Evolutionary conservation across 1,140 invertebrate species (phyloP), one percentile per base, ranked within the genome.

Genomic region (Drosophila willistoni): DNA sequence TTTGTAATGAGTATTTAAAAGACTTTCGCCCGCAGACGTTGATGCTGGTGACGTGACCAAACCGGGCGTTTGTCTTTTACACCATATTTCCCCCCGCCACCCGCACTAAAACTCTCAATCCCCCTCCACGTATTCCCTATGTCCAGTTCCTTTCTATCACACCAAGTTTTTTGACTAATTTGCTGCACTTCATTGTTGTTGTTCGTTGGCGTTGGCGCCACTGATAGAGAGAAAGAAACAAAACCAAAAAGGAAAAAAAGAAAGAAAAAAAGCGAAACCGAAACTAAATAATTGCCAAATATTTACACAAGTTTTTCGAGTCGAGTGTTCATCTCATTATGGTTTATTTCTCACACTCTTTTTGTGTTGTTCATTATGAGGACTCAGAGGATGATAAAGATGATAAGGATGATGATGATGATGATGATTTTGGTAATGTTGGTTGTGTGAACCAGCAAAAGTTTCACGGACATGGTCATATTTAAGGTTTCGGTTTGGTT

Each of bases 271-370:
- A n/a, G 17, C 70, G 36, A 77, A 76, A 76, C 75, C 68, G 42
- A 85, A 85, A 80, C 83, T 80, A 89, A 81, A 87, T 87, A 87
- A 87, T 87, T 89, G 84, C 73, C 84, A 87, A 87, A 87, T 87
- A 87, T 87, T 87, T 87, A 77, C 42, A 59, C 39, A 83, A 80
- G 73, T 83, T 89, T 65, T 76, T 71, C 62, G 47, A 44, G 61
- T 22, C 68, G 68, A 67, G 71, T 71, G 85, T 80, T 79, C 73
- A 77, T 82, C 83, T 80, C 79, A 89, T 87, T 87, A 83, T 76
- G 80, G 60, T 80, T 89, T 77, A 13, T 72, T 51, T 22, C 44
- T 51, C 70, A 65, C 65, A 70, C 68, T 62, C 44, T 19, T 51
- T 22, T 47, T 22, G 17, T 22, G 17, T 4, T 51, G 44, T 9